These are phyloP conservation scores for Euschistus heros DNA, from an alignment of 1,140 invertebrate species.

Conservation along the genomic window DNA sequence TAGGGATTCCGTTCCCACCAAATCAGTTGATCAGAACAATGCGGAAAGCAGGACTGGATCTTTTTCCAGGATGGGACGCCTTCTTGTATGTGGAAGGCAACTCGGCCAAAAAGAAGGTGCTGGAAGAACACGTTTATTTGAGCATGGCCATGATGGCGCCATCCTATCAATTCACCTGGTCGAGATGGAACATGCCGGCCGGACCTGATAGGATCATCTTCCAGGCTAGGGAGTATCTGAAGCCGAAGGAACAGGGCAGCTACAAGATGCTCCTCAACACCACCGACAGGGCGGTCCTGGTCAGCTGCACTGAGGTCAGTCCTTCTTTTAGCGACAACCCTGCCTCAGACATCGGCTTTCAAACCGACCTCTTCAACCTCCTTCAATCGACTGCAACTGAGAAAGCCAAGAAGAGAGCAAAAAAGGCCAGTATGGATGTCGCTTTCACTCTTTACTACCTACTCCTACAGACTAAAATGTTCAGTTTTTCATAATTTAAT, in stretches of 20 bases:
- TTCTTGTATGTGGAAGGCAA: conserved; percentile 67
- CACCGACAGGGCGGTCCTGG: conserved; percentile 45
- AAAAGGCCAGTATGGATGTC: conserved; percentile 21
- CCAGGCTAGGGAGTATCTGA: conserved; percentile 57
- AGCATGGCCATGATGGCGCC: conserved; percentile 69
- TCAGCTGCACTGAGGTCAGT: conserved; percentile 61
- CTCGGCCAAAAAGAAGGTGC: conserved; percentile 58
- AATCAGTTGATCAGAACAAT: conserved; percentile 48
- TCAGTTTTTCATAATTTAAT: conserved; percentile 28
- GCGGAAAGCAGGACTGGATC: conserved; percentile 62
- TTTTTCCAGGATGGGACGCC: conserved; percentile 81
- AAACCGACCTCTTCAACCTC: conserved; percentile 53
- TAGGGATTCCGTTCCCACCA: conserved; percentile 43
- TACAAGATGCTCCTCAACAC: conserved; percentile 50
- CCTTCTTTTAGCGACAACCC: conserved; percentile 43
- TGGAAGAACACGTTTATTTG: conserved; percentile 68
- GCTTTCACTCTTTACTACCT: conserved; percentile 27
- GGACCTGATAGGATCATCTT: conserved; percentile 56
- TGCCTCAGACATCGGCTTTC: conserved; percentile 46
- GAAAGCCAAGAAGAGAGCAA: conserved; percentile 22
- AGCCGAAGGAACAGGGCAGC: conserved; percentile 40
- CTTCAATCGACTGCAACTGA: conserved; percentile 33
- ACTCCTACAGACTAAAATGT: conserved; percentile 24
- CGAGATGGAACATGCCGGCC: conserved; percentile 67
- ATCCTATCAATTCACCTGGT: conserved; percentile 76